Conservation (phyloP, 2,113 vertebrate genomes). For the Xenopus laevis region DNA sequence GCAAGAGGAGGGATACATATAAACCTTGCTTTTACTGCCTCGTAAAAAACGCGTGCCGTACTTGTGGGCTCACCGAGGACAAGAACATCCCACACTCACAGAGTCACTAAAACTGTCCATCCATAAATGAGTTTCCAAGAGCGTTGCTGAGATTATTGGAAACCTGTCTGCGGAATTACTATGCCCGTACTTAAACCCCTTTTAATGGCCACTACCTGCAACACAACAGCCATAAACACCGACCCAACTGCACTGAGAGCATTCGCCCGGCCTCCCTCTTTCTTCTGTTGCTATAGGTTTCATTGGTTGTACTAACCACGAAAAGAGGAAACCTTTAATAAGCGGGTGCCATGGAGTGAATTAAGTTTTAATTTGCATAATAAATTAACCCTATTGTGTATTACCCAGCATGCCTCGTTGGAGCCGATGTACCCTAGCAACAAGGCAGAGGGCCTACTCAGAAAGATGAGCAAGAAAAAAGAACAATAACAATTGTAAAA, state of each 20-base stretch:
- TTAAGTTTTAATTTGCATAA: too few species aligned
- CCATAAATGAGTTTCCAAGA: constrained; percentile 13
- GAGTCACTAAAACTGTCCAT: neutral
- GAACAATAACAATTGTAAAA: too few species aligned
- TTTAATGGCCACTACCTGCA: neutral
- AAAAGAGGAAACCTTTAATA: too few species aligned
- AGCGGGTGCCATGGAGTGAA: too few species aligned
- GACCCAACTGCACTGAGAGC: neutral
- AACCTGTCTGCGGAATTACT: constrained; percentile 2
- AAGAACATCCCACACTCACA: neutral
- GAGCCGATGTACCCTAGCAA: too few species aligned
- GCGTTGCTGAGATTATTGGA: constrained; percentile 14
- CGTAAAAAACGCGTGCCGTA: neutral
- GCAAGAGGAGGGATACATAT: neutral
- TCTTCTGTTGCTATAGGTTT: neutral
- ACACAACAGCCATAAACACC: neutral
- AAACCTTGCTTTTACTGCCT: constrained; percentile 17
- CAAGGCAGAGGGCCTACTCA: too few species aligned
- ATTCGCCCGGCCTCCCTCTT: neutral
- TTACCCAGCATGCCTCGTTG: too few species aligned
- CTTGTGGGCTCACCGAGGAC: neutral
- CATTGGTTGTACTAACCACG: neutral
- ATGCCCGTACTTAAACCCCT: neutral
- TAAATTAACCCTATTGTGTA: too few species aligned
- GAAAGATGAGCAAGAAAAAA: too few species aligned